phyloP scores from a whole-genome alignment of 2,113 vertebrate species.

The human (Homo sapiens) region DNA sequence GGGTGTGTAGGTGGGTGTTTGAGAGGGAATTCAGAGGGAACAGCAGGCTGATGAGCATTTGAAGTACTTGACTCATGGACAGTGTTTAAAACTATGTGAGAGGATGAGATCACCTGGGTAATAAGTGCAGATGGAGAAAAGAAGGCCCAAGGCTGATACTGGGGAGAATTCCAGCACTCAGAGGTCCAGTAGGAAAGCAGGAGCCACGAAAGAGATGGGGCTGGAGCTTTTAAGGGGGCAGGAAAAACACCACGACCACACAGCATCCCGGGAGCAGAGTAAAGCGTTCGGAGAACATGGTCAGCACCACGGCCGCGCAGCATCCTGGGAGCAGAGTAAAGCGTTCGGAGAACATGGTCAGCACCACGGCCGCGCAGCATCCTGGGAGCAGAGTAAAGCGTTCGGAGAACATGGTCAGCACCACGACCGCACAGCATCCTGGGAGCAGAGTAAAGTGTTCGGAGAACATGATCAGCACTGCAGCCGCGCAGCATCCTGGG shows the following conservation, averaged over 20 bases:
- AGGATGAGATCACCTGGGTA: background rate
- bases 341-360: no score
- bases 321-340: no score
- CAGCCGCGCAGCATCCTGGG: no score
- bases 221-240: background rate
- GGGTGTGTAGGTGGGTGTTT: fast-evolving
- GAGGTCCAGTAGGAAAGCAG: background rate
- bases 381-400: no score
- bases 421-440: no score
- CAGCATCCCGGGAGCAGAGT: background rate
- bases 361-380: no score
- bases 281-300: background rate
- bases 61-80: background rate
- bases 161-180: no score
- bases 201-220: background rate
- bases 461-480: no score
- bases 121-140: background rate
- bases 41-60: background rate
- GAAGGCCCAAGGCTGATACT: fast-evolving
- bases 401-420: no score
- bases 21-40: background rate
- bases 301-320: background rate
- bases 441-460: no score
- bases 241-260: background rate
- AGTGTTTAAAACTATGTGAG: background rate